Evolutionary conservation across 2,888 invertebrate genomes (phyloP), one percentile per base, ranked within the genome.

Genomic region (Pegoplata infirma): DNA sequence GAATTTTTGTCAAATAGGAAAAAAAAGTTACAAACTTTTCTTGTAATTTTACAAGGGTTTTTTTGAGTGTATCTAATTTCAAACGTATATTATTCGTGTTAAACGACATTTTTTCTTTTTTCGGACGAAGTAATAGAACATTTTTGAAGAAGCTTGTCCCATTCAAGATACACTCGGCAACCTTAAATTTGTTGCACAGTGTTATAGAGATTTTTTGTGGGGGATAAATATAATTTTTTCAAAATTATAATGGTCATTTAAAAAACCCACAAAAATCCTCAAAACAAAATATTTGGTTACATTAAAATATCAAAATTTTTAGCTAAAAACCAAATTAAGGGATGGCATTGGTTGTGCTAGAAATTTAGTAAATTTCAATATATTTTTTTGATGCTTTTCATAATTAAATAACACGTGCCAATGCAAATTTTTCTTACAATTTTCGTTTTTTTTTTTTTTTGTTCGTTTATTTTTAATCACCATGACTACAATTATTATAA

Each of bases 401-500:
- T 40, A 79, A 79, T 74, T 75, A 79, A 66, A 71, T 40, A 61
- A 46, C 72, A 79, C 79, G 79, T 79, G 79, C 40, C 71, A 61
- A 71, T 75, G 75, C 67, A 75, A 75, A 79, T 79, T 71, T 69
- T 74, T 44, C 25, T 23, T 25, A 10, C 14, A 5, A 2, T 47
- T n/a, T 63, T 21, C 14, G 2, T n/a, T 8, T 19, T 19, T 0
- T 14, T 19, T 19, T 8, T 19, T n/a, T n/a, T n/a, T n/a, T n/a
- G n/a, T n/a, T n/a, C n/a, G 19, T 58, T 47, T 63, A 68, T 12
- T 63, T 75, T 68, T 44, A 79, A 67, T 67, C 71, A 55, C 67
- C 75, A 79, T 79, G 75, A 74, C 75, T 67, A 79, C 75, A 75
- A 79, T 75, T 74, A 71, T 56, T 71, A 74, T 71, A 56, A 78